phyloP scores from a whole-genome alignment of 2,888 invertebrate genomes.

The Andricus curvator region DNA sequence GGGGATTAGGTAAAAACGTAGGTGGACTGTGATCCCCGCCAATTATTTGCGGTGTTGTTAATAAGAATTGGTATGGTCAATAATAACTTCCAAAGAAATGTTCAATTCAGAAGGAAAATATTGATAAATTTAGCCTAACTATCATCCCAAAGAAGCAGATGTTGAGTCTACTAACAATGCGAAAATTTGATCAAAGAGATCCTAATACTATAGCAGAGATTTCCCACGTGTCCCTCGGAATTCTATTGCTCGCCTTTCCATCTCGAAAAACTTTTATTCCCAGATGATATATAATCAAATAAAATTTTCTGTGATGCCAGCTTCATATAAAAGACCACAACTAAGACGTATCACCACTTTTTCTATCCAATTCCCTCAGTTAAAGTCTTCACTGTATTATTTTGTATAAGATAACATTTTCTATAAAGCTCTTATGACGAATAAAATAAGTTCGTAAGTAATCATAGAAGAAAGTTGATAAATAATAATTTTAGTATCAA shows the following conservation, averaged over 20 bases:
- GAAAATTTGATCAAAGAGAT: neutral
- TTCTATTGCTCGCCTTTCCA: neutral
- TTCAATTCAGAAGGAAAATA: neutral
- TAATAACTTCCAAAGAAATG: neutral
- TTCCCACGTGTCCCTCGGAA: constrained; percentile 13
- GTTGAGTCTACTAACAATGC: neutral
- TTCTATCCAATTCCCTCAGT: neutral
- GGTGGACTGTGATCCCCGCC: no score
- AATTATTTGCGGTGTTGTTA: neutral
- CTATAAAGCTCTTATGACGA: neutral
- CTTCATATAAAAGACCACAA: constrained; percentile 13
- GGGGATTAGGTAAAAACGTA: no score
- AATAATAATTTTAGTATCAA: no score
- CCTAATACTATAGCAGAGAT: neutral
- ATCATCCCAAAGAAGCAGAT: neutral
- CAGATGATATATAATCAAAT: constrained; percentile 19
- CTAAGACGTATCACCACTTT: neutral
- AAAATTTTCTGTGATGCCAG: neutral
- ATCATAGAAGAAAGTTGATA: no score
- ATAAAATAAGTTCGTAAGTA: no score
- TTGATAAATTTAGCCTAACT: neutral
- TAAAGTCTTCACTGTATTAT: neutral
- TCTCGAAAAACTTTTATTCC: constrained; percentile 10
- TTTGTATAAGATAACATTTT: neutral
- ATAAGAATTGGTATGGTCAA: neutral